A percentile compares a stretch with the other conserved stretches of the same genome.
phyloP scores from a whole-genome alignment of 2,797 vertebrate species.

The Falco biarmicus region DNA sequence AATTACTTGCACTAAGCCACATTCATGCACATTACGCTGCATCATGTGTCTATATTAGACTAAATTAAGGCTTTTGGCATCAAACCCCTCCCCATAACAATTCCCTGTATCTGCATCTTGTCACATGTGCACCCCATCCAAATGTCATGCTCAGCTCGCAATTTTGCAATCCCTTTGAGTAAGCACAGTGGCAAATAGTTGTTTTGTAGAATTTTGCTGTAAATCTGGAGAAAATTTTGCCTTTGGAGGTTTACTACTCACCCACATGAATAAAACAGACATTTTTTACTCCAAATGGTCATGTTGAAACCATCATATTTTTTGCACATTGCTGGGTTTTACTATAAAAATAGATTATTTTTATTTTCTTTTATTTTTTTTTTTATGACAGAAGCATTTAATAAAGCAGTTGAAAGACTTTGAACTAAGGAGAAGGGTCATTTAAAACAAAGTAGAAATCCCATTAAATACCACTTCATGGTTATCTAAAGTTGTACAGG shows the following conservation, averaged over 20 bases:
- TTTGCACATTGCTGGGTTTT: neutral
- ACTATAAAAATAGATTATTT: neutral
- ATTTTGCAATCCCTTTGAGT: neutral
- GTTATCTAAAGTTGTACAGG: neutral
- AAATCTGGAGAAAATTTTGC: neutral
- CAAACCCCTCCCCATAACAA: neutral
- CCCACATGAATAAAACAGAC: neutral
- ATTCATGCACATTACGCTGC: neutral
- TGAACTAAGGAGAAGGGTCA: neutral
- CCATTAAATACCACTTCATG: neutral
- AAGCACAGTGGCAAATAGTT: neutral
- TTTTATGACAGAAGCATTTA: neutral
- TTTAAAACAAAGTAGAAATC: neutral
- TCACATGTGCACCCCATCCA: neutral
- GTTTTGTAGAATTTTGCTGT: neutral
- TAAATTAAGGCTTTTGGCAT: neutral
- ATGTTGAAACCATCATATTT: neutral
- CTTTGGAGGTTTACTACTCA: neutral
- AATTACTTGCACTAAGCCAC: neutral
- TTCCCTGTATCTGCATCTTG: neutral
- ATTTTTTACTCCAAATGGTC: neutral
- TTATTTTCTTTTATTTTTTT: neutral
- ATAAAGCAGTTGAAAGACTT: neutral
- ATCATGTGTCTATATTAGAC: neutral
- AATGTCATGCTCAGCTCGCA: neutral